These are phyloP conservation scores for Maniola jurtina DNA, from an alignment of 1,140 invertebrate species.

Conservation along the genomic window DNA sequence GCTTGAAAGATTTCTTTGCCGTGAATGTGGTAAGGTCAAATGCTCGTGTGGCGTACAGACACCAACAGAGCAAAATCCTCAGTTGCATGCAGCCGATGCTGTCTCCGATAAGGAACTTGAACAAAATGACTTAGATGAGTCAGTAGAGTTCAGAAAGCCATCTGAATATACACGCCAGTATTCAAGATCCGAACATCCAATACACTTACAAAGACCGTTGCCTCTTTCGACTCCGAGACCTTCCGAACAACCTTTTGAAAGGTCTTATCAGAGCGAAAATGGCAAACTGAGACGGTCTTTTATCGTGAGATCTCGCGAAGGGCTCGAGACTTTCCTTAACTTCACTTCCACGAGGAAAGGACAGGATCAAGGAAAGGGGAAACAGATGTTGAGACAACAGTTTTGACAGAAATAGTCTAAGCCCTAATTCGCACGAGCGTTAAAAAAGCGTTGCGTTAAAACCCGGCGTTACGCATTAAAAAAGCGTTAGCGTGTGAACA, in stretches of 20 bases:
- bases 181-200: slow-evolving; percentile 47
- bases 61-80: slow-evolving; percentile 23
- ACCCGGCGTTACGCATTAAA: too few relatives aligned
- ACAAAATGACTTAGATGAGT: slow-evolving; percentile 29
- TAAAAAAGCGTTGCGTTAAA: too few relatives aligned
- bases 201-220: slow-evolving; percentile 35
- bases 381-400: slow-evolving; percentile 44
- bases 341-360: slow-evolving; percentile 54
- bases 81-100: slow-evolving; percentile 13
- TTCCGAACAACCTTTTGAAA: slow-evolving; percentile 55
- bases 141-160: slow-evolving; percentile 50
- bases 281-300: slow-evolving; percentile 69
- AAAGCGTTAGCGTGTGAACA: too few relatives aligned
- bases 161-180: slow-evolving; percentile 40
- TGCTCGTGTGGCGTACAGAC: slow-evolving; percentile 67
- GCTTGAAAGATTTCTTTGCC: slow-evolving; percentile 81
- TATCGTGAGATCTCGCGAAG: slow-evolving; percentile 66
- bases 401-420: slow-evolving; percentile 16
- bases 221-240: slow-evolving; percentile 38
- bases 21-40: slow-evolving; percentile 80
- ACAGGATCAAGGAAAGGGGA: slow-evolving; percentile 49
- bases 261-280: slow-evolving; percentile 46
- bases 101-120: slow-evolving; percentile 5
- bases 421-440: too few relatives aligned
- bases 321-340: slow-evolving; percentile 66